A percentile compares a stretch with the other conserved stretches of the same genome.
Conservation (phyloP, 2,888 invertebrate species). For the Drosophila monieri region DNA sequence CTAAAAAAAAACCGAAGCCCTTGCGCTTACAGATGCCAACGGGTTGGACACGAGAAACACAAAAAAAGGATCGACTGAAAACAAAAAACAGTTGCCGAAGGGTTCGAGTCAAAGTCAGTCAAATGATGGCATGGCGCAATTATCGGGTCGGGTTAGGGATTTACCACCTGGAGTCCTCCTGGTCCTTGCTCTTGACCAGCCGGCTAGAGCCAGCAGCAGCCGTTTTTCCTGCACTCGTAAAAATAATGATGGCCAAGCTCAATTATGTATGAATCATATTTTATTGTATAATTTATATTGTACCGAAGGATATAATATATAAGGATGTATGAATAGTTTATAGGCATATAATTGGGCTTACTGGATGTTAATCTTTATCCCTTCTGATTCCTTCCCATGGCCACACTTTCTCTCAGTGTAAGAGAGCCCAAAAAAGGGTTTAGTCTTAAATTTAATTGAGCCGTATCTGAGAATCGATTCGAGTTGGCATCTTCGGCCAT, state of each 20-base stretch:
- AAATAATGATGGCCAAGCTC: not conserved
- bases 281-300: not conserved
- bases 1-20: slow-evolving; percentile 54
- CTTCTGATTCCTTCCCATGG: not conserved
- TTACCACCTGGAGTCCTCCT: slow-evolving; percentile 70
- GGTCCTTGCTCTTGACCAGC: slow-evolving; percentile 57
- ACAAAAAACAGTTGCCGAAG: slow-evolving; percentile 69
- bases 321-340: not conserved
- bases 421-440: slow-evolving; percentile 25
- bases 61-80: slow-evolving; percentile 50
- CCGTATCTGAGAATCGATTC: slow-evolving; percentile 31
- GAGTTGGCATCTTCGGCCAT: slow-evolving; percentile 34
- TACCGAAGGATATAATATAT: no score
- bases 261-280: not conserved
- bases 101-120: slow-evolving; percentile 72
- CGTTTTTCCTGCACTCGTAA: slow-evolving; percentile 30
- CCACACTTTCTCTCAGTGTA: not conserved
- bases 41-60: slow-evolving; percentile 49
- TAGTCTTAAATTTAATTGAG: slow-evolving; percentile 38
- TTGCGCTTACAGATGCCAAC: slow-evolving; percentile 70
- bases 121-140: slow-evolving; percentile 70
- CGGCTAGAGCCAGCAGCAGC: slow-evolving; percentile 47
- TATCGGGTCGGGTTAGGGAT: slow-evolving; percentile 72
- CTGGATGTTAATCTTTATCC: no score
- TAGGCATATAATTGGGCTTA: not conserved